Evolutionary conservation across 2,888 invertebrate genomes (phyloP), one percentile per base, ranked within the genome.

Genomic region (Holacanthella duospinosa): DNA sequence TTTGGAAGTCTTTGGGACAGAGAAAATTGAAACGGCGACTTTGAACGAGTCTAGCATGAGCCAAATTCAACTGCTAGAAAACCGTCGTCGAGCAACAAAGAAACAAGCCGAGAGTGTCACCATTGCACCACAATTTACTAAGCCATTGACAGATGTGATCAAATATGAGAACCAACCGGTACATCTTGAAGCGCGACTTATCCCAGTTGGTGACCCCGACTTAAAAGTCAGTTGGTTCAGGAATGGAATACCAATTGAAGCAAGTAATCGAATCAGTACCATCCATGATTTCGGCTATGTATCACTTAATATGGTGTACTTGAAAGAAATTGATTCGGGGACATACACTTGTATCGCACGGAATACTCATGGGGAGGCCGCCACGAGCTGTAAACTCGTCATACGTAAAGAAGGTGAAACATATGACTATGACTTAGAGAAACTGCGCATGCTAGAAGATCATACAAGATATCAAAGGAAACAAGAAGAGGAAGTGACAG

Each of bases 281-380:
- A 92, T 94, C 87, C 93, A 96, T 76, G 97, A 99, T 77, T 96
- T 97, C 77, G 97, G 97, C 9, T 96, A 94, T 77, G 96, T 96
- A 28, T 93, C 94, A 44, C 80, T 93, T 24, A 93, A 93, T 74
- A 89, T 93, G 88, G 92, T 92, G 76, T 92, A 92, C 74, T 91
- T 91, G 0, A 90, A 90, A 75, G 93, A 94, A 26, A 93, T 93
- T 78, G 97, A 97, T 79, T 92, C 93, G 1, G 96, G 96, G 55
- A 92, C 93, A 44, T 96, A 96, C 78, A 95, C 94, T 1, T 93
- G 95, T 77, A 85, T 93, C 64, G 94, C 95, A 44, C 82, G 86
- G 12, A 76, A 76, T 62, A 24, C 48, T 2, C 28, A 25, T 16
- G 53, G 53, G 63, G 91, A 95, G 81, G 95, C 96, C 24, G 89